phyloP scores from a whole-genome alignment of 2,113 vertebrate species.

The Nymphicus hollandicus region DNA sequence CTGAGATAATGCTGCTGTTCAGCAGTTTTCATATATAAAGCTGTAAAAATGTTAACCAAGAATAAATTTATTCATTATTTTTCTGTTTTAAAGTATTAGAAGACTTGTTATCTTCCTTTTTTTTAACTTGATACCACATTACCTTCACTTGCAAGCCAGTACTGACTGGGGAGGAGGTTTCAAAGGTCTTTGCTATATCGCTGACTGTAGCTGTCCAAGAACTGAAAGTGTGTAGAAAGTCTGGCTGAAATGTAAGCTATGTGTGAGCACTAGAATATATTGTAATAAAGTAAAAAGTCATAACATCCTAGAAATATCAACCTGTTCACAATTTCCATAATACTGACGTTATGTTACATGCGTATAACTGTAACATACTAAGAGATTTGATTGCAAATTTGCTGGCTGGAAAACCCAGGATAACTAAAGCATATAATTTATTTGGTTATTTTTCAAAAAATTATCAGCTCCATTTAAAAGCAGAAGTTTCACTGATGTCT shows the following conservation, averaged over 20 bases:
- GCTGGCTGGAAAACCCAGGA: background rate
- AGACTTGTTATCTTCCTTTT: background rate
- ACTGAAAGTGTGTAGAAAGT: background rate
- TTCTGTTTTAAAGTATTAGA: background rate
- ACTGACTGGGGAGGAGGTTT: background rate
- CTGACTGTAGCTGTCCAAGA: background rate
- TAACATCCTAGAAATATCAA: background rate
- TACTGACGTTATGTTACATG: background rate
- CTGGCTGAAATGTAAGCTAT: background rate
- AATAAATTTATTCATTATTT: background rate
- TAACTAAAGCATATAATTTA: background rate
- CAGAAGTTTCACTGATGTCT: background rate
- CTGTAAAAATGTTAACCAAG: background rate
- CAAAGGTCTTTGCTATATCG: background rate
- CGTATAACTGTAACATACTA: background rate
- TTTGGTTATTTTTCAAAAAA: background rate
- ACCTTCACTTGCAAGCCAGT: background rate
- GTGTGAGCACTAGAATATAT: background rate
- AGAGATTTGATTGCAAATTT: background rate
- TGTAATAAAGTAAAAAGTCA: background rate
- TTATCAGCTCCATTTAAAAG: background rate
- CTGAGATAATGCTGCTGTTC: background rate
- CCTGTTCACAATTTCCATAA: background rate
- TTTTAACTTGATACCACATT: background rate
- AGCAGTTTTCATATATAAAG: background rate